Evolutionary conservation across 1,140 invertebrate species (phyloP), one percentile per base, ranked within the genome.

Genomic region (Camponotus vicinus): DNA sequence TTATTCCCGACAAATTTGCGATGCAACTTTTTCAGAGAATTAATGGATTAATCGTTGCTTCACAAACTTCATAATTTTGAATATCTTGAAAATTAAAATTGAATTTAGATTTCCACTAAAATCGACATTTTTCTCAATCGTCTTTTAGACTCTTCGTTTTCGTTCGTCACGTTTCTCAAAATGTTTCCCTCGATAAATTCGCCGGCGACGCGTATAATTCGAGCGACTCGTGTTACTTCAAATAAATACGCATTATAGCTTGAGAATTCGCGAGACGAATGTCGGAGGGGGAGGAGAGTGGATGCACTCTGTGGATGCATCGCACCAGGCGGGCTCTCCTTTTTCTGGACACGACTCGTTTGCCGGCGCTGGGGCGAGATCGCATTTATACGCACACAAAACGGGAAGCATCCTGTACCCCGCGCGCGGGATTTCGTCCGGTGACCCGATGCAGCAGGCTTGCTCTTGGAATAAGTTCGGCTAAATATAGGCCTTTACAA

Each of bases 401-500:
- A 87, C 79, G 77, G 86, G 85, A 80, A 88, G 49, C 49, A 52
- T 18, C 77, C 57, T 55, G 73, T 61, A 42, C 40, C 37, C 84
- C 49, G 52, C 73, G 71, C 83, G 40, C 34, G 49, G 49, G 86
- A 88, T 88, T 88, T 88, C 86, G 86, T 90, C 84, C 87, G 89
- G 80, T 91, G 90, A 91, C 84, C 90, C 89, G 89, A 75, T 91
- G 90, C 90, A 90, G 69, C 49, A 40, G 61, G 63, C 75, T 52
- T 67, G 71, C 78, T 78, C 86, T 90, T 90, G 89, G 90, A 91
- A 91, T 91, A 91, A 90, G 89, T 90, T 90, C 87, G 76, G 84
- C 84, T 91, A 91, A 90, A 91, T 90, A 91, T 91, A 91, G 89
- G 86, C 59, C 89, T 88, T 76, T 71, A 76, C 88, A 91, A 88